phyloP scores from a whole-genome alignment of 1,140 invertebrate species.

The Colletes gigas region DNA sequence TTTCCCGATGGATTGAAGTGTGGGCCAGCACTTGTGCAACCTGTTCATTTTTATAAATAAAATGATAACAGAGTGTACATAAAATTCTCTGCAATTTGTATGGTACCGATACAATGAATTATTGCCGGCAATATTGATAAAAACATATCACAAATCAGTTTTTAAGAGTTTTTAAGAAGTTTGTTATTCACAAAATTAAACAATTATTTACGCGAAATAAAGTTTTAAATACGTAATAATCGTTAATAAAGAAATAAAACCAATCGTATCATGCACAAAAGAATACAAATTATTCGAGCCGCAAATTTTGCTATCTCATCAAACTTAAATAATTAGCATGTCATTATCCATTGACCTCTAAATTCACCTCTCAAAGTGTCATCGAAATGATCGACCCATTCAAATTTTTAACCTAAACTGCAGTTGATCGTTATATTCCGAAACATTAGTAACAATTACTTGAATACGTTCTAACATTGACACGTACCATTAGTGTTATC shows the following conservation, averaged over 20 bases:
- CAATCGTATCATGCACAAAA: too few relatives aligned
- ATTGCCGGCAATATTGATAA: too few relatives aligned
- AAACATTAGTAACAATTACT: not conserved
- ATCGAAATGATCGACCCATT: not conserved
- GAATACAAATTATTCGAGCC: not conserved
- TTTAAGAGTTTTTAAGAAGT: not conserved
- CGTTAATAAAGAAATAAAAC: constrained; percentile 8
- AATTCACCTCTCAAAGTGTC: not conserved
- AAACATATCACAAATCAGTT: too few relatives aligned
- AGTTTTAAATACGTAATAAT: not conserved
- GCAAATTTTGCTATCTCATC: not conserved
- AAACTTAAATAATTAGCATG: constrained; percentile 7
- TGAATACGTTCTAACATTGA: not conserved
- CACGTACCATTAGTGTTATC: constrained; percentile 93
- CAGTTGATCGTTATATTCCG: not conserved
- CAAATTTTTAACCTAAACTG: not conserved
- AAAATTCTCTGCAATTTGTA: not conserved
- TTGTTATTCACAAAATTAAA: not conserved
- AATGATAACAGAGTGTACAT: not conserved
- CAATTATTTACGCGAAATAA: not conserved
- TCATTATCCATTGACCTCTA: constrained; percentile 12
- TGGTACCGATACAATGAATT: too few relatives aligned
- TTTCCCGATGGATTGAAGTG: constrained; percentile 96
- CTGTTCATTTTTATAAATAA: constrained; percentile 75
- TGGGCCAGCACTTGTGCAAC: constrained; percentile 96